These are phyloP conservation scores for Perodicticus potto DNA, from an alignment of 2,797 vertebrate genomes.

Conservation along the genomic window DNA sequence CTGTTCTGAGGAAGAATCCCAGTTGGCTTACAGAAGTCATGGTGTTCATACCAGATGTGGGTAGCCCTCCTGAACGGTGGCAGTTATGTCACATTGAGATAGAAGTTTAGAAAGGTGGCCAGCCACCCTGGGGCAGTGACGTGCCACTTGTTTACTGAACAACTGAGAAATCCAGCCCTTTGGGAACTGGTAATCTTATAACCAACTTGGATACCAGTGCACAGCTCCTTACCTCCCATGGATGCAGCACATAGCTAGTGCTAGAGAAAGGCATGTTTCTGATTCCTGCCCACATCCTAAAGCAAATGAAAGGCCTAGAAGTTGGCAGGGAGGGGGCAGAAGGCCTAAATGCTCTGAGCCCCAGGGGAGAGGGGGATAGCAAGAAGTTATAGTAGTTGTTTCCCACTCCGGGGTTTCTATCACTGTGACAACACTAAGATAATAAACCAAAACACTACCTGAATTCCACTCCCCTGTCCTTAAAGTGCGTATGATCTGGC, in stretches of 20 bases:
- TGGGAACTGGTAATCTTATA: slow-evolving; percentile 8
- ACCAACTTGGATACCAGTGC: not conserved
- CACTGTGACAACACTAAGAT: slow-evolving; percentile 83
- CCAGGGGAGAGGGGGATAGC: slow-evolving; percentile 12
- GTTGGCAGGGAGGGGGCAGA: not conserved
- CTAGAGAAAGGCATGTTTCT: not conserved
- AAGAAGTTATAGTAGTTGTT: not conserved
- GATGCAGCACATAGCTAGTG: not conserved
- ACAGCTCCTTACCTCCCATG: not conserved
- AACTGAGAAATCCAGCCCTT: not conserved
- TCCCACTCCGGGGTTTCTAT: slow-evolving; percentile 46
- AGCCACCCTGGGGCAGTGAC: slow-evolving; percentile 60
- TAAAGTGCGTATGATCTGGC: not conserved
- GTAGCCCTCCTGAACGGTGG: not conserved
- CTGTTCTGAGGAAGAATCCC: slow-evolving; percentile 81
- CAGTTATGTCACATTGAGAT: not conserved
- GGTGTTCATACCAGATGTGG: not conserved
- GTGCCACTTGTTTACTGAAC: slow-evolving; percentile 42
- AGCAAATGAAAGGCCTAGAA: slow-evolving; percentile 50
- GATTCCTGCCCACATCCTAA: slow-evolving; percentile 17
- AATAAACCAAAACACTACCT: slow-evolving; percentile 83
- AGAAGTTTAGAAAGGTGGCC: slow-evolving; percentile 8
- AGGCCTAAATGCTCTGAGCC: slow-evolving; percentile 61
- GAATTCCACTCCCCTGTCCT: not conserved
- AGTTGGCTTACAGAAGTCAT: slow-evolving; percentile 13